Base-by-base conservation (phyloP, 2,888 invertebrate genomes). In the Itoplectis maculator region DNA sequence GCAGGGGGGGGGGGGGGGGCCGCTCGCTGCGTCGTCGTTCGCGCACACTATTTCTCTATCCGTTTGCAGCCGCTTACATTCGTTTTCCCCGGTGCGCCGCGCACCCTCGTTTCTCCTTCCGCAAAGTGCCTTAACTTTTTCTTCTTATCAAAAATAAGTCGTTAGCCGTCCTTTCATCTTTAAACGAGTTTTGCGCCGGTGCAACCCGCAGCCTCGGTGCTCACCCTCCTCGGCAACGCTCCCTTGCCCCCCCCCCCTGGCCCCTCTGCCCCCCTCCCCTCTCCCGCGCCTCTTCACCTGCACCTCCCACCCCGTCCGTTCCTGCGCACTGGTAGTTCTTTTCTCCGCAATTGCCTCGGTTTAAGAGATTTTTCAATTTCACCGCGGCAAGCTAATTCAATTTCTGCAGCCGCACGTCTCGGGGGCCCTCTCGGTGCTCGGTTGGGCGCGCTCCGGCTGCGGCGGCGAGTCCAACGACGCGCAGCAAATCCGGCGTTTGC, bases 81-180 rank as follows among this genome's bases (percentile, higher is more conserved):
- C 76, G 72, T 76, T 72, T 61, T 23, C 75, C 47, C 56, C n/a
- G n/a, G 45, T 42, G 66, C 40, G 65, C 47, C 68, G 61, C 35
- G 51, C 70, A 66, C 79, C 80, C 83, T 79, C 79, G 42, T 72
- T 51, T 51, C 51, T 75, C 49, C 77, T 73, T 70, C 74, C 59
- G 86, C 88, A 90, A 87, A 89, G 89, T 90, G 90, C 91, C 90
- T 90, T 90, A 92, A 92, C 92, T 92, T 92, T 92, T 92, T 91
- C 92, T 92, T 91, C 92, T 92, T 92, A 92, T 91, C 91, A 92
- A 92, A 92, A 92, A 92, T 92, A 92, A 92, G 92, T 92, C 92
- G 92, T 92, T 92, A 92, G 92, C 86, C 86, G 88, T 87, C 89
- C 92, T 92, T 92, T 92, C 92, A 92, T 92, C 92, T 92, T 92